Evolutionary conservation across 2,797 vertebrate species (phyloP), one percentile per base, ranked within the genome.

Genomic region (Semaprochilodus insignis): DNA sequence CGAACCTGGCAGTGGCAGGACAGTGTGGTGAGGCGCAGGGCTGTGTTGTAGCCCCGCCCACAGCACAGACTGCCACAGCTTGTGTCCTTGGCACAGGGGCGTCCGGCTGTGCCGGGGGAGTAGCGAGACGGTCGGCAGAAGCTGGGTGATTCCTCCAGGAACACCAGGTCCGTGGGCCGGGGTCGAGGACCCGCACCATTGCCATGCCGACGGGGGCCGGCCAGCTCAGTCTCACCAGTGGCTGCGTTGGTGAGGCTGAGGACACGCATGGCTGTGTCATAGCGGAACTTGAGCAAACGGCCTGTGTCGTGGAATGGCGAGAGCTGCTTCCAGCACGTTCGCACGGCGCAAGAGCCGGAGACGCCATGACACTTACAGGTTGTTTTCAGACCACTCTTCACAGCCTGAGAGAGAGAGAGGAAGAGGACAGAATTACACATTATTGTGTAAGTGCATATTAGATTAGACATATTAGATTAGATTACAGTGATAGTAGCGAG

Each of bases 311-410:
- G 97, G 91, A 99, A 99, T 0, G 96, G 96, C 0, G 98, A 97
- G 83, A 99, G 96, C 93, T 99, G 98, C 91, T 98, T 99, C 98
- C 98, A 99, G 90, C 98, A 99, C 1, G 98, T 99, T 57, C 97
- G 94, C 23, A 99, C 96, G 0, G 98, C 97, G 0, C 98, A 99
- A 0, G 98, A 99, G 77, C 98, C 98, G 0, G 98, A 99, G 82
- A 99, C 98, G 0, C 98, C 98, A 0, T 99, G 98, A 89, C 98
- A 99, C 91, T 99, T 99, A 88, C 98, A 99, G 0, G 98, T 99
- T 17, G 98, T 99, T 92, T 97, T 97, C 88, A 99, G 95, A 40
- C 98, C 98, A 0, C 95, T 98, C 92, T 97, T 99, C 88, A 99
- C 97, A 0, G 96, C 97, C 98, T 99, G 86, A 0, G 1, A 14